Conservation (phyloP, 2,113 vertebrate species). For the Gallinago media region DNA sequence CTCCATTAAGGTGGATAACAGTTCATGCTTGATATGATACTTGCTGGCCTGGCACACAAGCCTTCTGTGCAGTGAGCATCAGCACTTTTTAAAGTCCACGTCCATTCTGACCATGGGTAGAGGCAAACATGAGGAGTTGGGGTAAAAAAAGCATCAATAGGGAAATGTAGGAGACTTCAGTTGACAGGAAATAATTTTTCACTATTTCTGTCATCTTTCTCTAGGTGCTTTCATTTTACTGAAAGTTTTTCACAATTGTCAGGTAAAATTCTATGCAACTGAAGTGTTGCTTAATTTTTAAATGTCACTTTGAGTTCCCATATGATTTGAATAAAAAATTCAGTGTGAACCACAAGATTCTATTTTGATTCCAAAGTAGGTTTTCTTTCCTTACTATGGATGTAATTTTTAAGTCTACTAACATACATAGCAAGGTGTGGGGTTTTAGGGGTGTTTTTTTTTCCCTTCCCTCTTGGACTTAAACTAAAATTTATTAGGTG, state of each 20-base stretch:
- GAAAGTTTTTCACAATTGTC: neutral
- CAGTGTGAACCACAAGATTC: neutral
- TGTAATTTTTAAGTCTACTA: neutral
- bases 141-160: neutral
- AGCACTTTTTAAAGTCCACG: neutral
- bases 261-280: neutral
- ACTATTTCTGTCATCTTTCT: neutral
- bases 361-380: neutral
- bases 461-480: rapidly evolving
- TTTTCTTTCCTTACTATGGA: neutral
- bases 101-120: neutral
- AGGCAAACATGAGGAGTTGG: no score
- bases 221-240: neutral
- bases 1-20: neutral
- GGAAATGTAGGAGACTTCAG: neutral
- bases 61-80: neutral
- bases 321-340: neutral
- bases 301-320: neutral
- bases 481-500: neutral
- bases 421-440: neutral
- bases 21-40: neutral
- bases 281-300: neutral
- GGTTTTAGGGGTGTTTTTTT: neutral
- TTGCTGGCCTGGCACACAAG: neutral
- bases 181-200: neutral